These are phyloP conservation scores for Brenthis ino DNA, from an alignment of 2,888 invertebrate species.

Conservation along the genomic window DNA sequence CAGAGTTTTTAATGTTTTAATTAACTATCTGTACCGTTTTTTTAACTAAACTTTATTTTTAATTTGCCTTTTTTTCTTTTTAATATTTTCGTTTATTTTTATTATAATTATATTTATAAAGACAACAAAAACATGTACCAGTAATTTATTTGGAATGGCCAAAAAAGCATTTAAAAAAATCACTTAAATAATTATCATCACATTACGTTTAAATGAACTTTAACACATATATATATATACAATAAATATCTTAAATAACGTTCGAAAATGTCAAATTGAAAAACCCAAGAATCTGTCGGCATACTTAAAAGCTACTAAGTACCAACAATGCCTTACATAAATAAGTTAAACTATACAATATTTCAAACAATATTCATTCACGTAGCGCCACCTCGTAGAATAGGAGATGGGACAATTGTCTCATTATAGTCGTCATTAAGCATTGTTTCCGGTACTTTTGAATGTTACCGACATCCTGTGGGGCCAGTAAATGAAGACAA, in stretches of 20 bases:
- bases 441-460: slow-evolving; percentile 73
- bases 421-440: slow-evolving; percentile 71
- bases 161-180: too few species aligned
- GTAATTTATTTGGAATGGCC: not conserved
- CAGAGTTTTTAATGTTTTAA: too few species aligned
- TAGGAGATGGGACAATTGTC: slow-evolving; percentile 56
- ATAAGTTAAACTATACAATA: slow-evolving; percentile 18
- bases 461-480: slow-evolving; percentile 58
- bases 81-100: too few species aligned
- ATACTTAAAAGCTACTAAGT: not conserved
- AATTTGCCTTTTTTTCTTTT: too few species aligned
- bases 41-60: too few species aligned
- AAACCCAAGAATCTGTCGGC: slow-evolving; percentile 9
- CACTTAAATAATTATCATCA: not conserved
- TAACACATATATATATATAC: not conserved
- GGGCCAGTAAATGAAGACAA: slow-evolving; percentile 46
- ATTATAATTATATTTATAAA: not conserved
- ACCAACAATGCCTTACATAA: slow-evolving; percentile 8
- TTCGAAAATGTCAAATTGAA: not conserved
- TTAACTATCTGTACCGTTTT: too few species aligned
- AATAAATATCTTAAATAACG: too few species aligned
- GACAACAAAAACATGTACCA: too few species aligned
- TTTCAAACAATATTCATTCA: slow-evolving; percentile 33
- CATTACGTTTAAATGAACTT: too few species aligned
- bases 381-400: slow-evolving; percentile 45